Base-by-base conservation (phyloP, 1,140 invertebrate species). In the Yoshiicerus persimilis region DNA sequence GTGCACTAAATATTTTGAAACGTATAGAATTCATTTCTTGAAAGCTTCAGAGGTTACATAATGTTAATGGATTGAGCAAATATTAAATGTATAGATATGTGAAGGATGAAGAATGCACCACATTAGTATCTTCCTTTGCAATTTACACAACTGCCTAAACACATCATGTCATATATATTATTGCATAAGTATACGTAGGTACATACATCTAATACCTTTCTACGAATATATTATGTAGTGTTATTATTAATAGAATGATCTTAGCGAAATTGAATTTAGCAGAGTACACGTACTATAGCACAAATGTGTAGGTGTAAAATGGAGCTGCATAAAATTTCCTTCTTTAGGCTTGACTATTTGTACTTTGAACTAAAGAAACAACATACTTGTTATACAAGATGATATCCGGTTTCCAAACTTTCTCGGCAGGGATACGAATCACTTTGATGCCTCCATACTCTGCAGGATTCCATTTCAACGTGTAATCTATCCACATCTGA, bases 371-470 rank as follows among this genome's bases (percentile, higher is more conserved):
- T 47, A 41, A 13, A 41, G 41, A 47, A n/a, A 27, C 4, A 23
- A 64, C 39, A n/a, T 83, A 94, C 93, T 94, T 94, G 91, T 94
- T 94, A 88, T 93, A 94, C 36, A 94, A 91, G n/a, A 94, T 93
- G 39, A 94, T 93, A 90, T 95, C 94, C 2, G 94, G 94, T 30
- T 92, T 91, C 94, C 94, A 95, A 25, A 95, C 93, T 90, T 94
- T 92, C 32, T 94, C 93, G 0, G 93, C 93, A 5, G 95, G 94
- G 39, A 95, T 93, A 87, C 94, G 92, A 5, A 95, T 91, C 20
- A 93, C 92, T 64, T 92, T 92, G 9, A 95, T 93, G 5, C 93
- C 93, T 8, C 94, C 94, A 89, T 94, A 95, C 39, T 94, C 93
- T 8, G 88, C 80, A 4, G 93, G 92, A 90, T 94, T 92, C 94